Evolutionary conservation across 1,140 invertebrate species (phyloP), one percentile per base, ranked within the genome.

Genomic region (Apis laboriosa): DNA sequence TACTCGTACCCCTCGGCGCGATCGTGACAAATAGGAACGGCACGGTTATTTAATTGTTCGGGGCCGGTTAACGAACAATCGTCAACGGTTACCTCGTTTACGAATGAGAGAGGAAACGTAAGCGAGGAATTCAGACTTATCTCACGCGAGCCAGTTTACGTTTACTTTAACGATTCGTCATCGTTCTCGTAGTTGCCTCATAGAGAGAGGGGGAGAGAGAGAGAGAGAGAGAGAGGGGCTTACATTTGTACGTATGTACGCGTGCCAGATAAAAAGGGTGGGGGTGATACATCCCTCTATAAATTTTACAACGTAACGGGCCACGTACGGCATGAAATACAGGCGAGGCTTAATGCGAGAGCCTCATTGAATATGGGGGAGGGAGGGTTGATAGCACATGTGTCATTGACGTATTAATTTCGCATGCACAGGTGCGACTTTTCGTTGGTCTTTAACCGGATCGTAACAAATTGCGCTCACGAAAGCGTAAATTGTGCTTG

Each of bases 21-120:
- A 86, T 87, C 76, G 76, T 87, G 80, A 86, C 81, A 80, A 86
- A 86, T 86, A 71, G 60, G 72, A 77, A 56, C n/a, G 73, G 34
- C 60, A 61, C 58, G 34, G 74, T 43, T 73, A 81, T 86, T 87
- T 87, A 87, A 87, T 87, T 86, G 84, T 87, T 76, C 72, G 58
- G 15, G 56, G 34, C 5, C 76, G 64, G 19, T 51, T 86, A 76
- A 86, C 71, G 85, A 89, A 88, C 80, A 56, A 43, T 68, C 83
- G 61, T 60, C 74, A 28, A 34, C 67, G 53, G 51, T 21, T 19
- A 12, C 28, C 43, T 4, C 28, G 34, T 61, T 79, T 58, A 34
- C 77, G 61, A 11, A 34, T 34, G 3, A 34, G 28, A 43, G 34
- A 43, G 1, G 12, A 0, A 28, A 43, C 51, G 34, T 11, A 9